Percentiles rank a stretch among this genome's conserved stretches.
Conservation (phyloP, 2,888 invertebrate species). For the Apotomis betuletana region DNA sequence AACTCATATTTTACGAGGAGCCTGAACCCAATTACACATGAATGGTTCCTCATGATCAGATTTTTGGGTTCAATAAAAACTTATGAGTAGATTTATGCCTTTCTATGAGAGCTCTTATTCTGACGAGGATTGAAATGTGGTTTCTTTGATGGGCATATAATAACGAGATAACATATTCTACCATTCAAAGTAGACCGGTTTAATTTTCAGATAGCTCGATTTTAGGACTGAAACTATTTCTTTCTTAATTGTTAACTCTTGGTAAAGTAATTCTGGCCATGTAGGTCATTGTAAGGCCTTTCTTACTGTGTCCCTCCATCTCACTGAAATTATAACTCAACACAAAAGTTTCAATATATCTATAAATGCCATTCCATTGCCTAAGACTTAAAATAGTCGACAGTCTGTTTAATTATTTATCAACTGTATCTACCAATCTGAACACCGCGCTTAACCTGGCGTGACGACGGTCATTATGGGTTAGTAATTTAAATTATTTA, state of each 20-base stretch:
- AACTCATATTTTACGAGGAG: constrained; percentile 78
- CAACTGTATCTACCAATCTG: constrained; percentile 27
- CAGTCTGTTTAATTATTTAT: constrained; percentile 25
- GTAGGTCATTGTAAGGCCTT: no score
- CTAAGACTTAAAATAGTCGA: background rate
- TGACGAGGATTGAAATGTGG: constrained; percentile 53
- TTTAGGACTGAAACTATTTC: background rate
- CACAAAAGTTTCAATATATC: no score
- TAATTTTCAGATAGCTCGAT: no score
- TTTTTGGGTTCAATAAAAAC: constrained; percentile 75
- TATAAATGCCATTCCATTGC: background rate
- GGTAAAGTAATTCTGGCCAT: no score
- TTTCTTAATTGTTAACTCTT: no score
- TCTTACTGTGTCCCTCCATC: no score
- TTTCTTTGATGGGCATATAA: constrained; percentile 1
- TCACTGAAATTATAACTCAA: no score
- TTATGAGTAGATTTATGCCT: constrained; percentile 72
- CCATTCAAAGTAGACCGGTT: background rate
- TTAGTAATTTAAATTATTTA: constrained; percentile 51
- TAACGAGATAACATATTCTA: background rate
- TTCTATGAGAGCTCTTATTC: constrained; percentile 64
- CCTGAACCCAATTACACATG: constrained; percentile 80
- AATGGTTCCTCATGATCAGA: constrained; percentile 81
- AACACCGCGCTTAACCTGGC: constrained; percentile 42
- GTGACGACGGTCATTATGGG: constrained; percentile 47